These are phyloP conservation scores for Matsumurasca onukii DNA, from an alignment of 1,140 invertebrate species.

Conservation along the genomic window DNA sequence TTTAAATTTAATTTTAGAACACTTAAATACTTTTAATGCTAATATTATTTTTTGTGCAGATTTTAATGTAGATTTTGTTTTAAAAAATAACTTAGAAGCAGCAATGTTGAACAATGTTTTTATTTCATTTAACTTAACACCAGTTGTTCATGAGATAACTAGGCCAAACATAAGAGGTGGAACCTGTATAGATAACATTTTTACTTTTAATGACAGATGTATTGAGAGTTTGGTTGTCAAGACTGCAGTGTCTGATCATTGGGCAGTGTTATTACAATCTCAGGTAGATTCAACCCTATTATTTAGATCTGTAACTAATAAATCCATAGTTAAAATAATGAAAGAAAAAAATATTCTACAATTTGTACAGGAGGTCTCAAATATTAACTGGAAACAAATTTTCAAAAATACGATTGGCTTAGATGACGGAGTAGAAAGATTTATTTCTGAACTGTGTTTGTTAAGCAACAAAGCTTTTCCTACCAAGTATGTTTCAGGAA, in stretches of 20 bases:
- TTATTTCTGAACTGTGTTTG: too few relatives aligned
- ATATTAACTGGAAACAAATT: too few relatives aligned
- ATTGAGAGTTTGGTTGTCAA: background rate
- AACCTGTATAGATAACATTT: background rate
- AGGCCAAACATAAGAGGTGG: background rate
- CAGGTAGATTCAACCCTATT: background rate
- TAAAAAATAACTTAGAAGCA: background rate
- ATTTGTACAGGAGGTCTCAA: too few relatives aligned
- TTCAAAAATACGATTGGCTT: background rate
- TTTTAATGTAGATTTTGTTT: slow-evolving; percentile 8
- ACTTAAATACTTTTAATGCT: slow-evolving; percentile 7
- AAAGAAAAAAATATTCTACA: too few relatives aligned
- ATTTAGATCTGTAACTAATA: background rate
- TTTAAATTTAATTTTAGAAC: slow-evolving; percentile 4
- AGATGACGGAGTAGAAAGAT: background rate
- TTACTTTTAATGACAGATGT: background rate
- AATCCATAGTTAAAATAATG: background rate
- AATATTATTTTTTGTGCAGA: background rate
- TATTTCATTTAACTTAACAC: background rate
- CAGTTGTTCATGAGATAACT: background rate
- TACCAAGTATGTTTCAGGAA: too few relatives aligned
- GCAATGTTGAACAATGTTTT: too few relatives aligned
- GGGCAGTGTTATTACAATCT: background rate
- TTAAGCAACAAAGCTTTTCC: background rate
- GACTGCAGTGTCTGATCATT: background rate